Evolutionary conservation across 2,113 vertebrate species (phyloP).

Genomic region (Ceratotherium simum): DNA sequence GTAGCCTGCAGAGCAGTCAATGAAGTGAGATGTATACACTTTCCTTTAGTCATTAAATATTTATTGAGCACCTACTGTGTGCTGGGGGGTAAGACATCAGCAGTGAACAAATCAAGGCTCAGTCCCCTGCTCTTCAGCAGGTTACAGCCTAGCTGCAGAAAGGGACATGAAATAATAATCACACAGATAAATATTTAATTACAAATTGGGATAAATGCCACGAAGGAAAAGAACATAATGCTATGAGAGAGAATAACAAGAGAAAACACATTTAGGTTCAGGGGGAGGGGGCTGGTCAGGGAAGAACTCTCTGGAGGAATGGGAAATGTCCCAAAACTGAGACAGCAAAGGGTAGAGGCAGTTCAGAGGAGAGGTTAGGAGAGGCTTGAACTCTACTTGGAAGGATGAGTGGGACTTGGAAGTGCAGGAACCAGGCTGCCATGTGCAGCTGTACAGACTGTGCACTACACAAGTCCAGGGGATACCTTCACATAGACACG

Average conservation of each 20-base stretch:
- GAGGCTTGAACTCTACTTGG: neutral
- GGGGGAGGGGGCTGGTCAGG: neutral
- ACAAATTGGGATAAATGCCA: constrained; percentile 67
- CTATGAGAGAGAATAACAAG: constrained; percentile 49
- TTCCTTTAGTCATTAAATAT: neutral
- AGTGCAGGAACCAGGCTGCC: neutral
- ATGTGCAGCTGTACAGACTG: neutral
- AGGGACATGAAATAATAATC: constrained; percentile 78
- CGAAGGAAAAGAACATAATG: constrained; percentile 54
- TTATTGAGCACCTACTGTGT: neutral
- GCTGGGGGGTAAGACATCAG: neutral
- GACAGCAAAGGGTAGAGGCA: neutral
- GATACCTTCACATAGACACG: neutral
- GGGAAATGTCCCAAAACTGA: neutral
- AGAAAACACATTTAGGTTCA: neutral
- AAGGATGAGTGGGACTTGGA: neutral
- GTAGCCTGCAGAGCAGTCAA: neutral
- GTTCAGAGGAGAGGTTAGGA: neutral
- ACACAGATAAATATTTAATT: constrained; percentile 77
- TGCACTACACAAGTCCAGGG: neutral
- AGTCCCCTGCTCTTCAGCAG: neutral
- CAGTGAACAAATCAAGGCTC: neutral
- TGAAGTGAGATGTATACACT: no score
- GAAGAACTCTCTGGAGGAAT: constrained; percentile 1
- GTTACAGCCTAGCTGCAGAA: constrained; percentile 54